Conservation (phyloP, 2,113 vertebrate genomes). For the Cheirogaleus medius region DNA sequence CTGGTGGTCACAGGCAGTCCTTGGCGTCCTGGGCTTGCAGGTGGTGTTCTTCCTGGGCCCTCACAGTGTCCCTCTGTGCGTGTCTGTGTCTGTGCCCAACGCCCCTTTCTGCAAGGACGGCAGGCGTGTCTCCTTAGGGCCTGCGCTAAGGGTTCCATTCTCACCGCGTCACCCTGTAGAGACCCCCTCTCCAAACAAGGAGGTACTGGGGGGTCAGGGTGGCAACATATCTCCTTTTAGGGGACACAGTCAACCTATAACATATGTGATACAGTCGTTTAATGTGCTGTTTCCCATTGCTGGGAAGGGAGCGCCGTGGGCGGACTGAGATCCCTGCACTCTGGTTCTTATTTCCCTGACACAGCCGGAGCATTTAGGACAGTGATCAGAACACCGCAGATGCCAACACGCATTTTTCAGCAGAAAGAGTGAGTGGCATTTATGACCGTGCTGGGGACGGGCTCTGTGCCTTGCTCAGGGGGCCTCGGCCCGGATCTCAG, state of each 20-base stretch:
- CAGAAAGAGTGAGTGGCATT: neutral
- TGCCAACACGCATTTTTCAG: neutral
- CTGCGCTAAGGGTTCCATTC: neutral
- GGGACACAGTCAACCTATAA: neutral
- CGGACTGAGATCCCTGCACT: accelerated
- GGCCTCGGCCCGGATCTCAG: too few species aligned
- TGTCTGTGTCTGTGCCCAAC: neutral
- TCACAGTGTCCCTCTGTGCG: accelerated
- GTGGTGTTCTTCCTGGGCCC: accelerated
- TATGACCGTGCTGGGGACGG: neutral
- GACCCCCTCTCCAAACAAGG: neutral
- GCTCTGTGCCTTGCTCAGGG: neutral
- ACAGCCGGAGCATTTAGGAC: neutral
- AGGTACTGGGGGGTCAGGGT: neutral
- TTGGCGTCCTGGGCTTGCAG: accelerated
- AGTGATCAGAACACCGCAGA: neutral
- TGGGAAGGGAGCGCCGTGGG: neutral
- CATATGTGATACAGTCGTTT: accelerated
- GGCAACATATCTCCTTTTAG: neutral
- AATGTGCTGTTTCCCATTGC: neutral
- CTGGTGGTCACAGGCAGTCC: neutral
- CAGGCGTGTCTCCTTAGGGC: accelerated
- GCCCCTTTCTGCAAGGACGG: neutral
- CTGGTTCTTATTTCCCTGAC: neutral
- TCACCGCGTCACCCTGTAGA: neutral